Conservation (phyloP, 2,888 invertebrate genomes). For the Cyaniris semiargus region DNA sequence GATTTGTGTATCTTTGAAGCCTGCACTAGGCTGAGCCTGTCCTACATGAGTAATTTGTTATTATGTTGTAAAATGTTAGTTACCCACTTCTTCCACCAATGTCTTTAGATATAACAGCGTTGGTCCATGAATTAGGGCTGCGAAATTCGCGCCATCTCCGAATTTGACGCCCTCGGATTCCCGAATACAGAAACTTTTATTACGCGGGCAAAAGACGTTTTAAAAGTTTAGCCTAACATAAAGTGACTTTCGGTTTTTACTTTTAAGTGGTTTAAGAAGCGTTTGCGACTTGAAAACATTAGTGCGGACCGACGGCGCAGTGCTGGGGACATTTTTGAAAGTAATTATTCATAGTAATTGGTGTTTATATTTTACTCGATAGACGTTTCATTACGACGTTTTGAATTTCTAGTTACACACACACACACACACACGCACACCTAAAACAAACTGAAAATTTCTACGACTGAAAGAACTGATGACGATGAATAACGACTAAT, state of each 20-base stretch:
- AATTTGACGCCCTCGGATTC: background rate
- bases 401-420: no score
- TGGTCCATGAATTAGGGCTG: background rate
- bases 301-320: background rate
- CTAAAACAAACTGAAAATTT: no score
- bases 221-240: background rate
- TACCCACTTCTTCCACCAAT: no score
- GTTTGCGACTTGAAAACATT: background rate
- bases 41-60: no score
- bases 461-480: no score
- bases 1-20: no score
- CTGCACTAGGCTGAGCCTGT: no score
- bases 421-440: no score
- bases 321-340: background rate
- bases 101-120: background rate
- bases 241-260: background rate
- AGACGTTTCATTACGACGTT: no score
- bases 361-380: no score
- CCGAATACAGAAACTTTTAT: constrained; percentile 13
- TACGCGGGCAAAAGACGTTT: background rate
- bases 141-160: background rate
- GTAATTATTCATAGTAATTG: background rate
- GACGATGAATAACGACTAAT: no score
- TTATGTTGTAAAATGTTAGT: no score
- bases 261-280: background rate